Percentiles rank a stretch among this genome's conserved stretches.
Evolutionary conservation across 2,888 invertebrate species (phyloP).

Genomic region (Drosophila vallismaia): DNA sequence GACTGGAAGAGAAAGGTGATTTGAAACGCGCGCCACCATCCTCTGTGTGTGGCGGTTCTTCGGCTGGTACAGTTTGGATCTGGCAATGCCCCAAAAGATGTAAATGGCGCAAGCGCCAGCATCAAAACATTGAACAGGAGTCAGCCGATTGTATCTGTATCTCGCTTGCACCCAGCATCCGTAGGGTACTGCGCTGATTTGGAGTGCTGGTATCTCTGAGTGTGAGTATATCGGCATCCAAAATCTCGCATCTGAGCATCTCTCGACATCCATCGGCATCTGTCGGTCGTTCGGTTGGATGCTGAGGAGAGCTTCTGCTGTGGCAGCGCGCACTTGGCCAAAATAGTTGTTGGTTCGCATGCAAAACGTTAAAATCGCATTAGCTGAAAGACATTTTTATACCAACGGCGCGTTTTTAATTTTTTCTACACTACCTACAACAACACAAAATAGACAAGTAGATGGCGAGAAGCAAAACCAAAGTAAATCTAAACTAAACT

Average conservation of each 20-base stretch:
- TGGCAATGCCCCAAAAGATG: slow-evolving; percentile 24
- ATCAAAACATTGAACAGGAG: slow-evolving; percentile 67
- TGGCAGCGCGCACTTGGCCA: slow-evolving; percentile 73
- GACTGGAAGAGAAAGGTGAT: neutral
- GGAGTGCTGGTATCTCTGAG: slow-evolving; percentile 21
- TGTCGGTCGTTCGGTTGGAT: slow-evolving; percentile 42
- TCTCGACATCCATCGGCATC: slow-evolving; percentile 37
- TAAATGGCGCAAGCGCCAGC: slow-evolving; percentile 57
- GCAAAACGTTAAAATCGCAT: slow-evolving; percentile 82
- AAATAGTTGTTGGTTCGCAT: slow-evolving; percentile 83
- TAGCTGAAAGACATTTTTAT: slow-evolving; percentile 80
- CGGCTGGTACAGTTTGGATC: neutral
- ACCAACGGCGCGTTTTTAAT: slow-evolving; percentile 82
- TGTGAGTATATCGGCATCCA: slow-evolving; percentile 36
- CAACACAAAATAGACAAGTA: slow-evolving; percentile 26
- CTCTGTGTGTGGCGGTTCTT: slow-evolving; percentile 46
- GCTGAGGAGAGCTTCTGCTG: slow-evolving; percentile 69
- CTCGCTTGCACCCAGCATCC: slow-evolving; percentile 15
- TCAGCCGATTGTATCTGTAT: slow-evolving; percentile 30
- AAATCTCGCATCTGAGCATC: slow-evolving; percentile 26
- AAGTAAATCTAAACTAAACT: slow-evolving; percentile 43
- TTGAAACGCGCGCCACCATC: slow-evolving; percentile 24
- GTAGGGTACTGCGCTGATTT: slow-evolving; percentile 9
- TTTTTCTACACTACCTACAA: slow-evolving; percentile 70
- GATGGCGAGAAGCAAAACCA: slow-evolving; percentile 8